phyloP scores from a whole-genome alignment of 2,888 invertebrate species.

The Pollenia angustigena region DNA sequence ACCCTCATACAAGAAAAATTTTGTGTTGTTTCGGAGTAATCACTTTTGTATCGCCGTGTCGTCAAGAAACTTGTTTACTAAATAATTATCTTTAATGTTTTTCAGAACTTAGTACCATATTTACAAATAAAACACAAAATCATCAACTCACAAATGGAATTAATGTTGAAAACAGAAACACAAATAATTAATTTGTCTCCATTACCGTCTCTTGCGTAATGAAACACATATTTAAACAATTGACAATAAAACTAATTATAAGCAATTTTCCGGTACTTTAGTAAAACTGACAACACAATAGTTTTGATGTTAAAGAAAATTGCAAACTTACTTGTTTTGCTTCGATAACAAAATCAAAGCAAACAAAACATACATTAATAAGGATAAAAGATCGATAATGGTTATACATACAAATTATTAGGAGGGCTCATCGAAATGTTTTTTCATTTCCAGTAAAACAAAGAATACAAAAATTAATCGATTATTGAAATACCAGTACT shows the following conservation, averaged over 20 bases:
- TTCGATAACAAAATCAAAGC: background rate
- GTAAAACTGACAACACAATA: background rate
- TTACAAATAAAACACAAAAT: background rate
- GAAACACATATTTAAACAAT: background rate
- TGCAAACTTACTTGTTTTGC: background rate
- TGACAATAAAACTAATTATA: background rate
- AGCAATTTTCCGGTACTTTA: conserved; percentile 3
- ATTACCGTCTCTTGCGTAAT: background rate
- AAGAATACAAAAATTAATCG: no score
- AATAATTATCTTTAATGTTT: background rate
- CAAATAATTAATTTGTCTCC: conserved; percentile 36
- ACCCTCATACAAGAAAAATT: no score
- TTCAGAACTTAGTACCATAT: no score
- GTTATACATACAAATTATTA: no score
- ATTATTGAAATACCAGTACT: no score
- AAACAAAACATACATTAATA: background rate
- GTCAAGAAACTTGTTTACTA: background rate
- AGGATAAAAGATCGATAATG: background rate
- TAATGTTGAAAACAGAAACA: background rate
- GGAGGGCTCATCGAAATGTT: no score
- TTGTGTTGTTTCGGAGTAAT: no score
- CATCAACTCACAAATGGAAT: background rate
- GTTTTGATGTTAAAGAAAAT: conserved; percentile 8
- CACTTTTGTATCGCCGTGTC: no score
- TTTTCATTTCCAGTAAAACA: no score